Evolutionary conservation across 2,888 invertebrate species (phyloP), one percentile per base, ranked within the genome.

Genomic region (Lochmaea capreae): DNA sequence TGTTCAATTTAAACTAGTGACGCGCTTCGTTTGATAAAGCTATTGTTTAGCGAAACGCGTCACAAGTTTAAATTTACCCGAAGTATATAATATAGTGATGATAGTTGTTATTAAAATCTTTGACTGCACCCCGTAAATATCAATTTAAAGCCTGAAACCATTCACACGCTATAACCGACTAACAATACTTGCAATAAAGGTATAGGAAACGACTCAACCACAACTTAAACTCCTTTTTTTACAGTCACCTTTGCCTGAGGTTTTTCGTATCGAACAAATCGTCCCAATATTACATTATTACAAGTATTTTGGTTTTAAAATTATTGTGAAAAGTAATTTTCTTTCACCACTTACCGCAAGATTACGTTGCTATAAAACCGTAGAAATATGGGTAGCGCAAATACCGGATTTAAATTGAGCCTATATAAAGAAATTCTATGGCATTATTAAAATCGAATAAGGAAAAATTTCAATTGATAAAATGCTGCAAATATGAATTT

Each of bases 161-260:
- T 73, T 69, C 69, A 73, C 73, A 65, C 59, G 63, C 58, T 61
- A 39, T 52, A 59, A 58, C 39, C 33, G n/a, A n/a, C n/a, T 52
- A 52, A 54, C 54, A 54, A 54, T 54, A 54, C 16, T 16, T 18
- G 16, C 16, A 54, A 54, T 54, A 49, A 26, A 46, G 22, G 16
- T 58, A 58, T 54, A 71, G 71, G 65, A 71, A 71, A 62, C 43
- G 58, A 65, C 26, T 42, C 65, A 65, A 71, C 71, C 71, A 33
- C 71, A 71, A 49, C 18, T 66, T 46, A n/a, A 58, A 66, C 11
- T 61, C 26, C 33, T 16, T 59, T 66, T 66, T 71, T 59, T 63
- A 61, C 39, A 43, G 54, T 65, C n/a, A 33, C n/a, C 42, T 33
- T 39, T 46, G 59, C 43, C 58, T 18, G 59, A 61, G 46, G 43